Evolutionary conservation across 2,113 vertebrate genomes (phyloP).

Genomic region (Poicephalus meyeri): DNA sequence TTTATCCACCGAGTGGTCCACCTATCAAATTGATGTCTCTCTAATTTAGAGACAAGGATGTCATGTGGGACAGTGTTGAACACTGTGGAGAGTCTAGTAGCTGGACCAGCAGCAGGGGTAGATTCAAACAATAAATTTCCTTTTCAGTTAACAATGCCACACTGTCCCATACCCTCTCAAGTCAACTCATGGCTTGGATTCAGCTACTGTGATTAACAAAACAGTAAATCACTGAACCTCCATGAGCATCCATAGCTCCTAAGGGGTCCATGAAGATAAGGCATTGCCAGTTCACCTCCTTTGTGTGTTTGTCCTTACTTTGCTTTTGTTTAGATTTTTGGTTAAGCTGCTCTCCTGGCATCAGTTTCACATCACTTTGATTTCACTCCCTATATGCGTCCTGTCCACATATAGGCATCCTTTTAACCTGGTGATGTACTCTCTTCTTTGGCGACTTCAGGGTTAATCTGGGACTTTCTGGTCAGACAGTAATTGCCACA

Average conservation of each 20-base stretch:
- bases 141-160: not conserved
- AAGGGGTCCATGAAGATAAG: not conserved
- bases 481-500: not conserved
- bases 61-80: too few relatives aligned
- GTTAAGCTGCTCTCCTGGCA: not conserved
- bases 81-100: too few relatives aligned
- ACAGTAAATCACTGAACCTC: not conserved
- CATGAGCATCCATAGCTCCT: not conserved
- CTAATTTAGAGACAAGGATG: too few relatives aligned
- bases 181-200: not conserved
- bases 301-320: not conserved
- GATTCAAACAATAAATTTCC: not conserved
- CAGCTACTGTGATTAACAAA: not conserved
- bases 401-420: rapidly evolving
- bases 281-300: not conserved
- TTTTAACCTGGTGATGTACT: not conserved
- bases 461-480: not conserved
- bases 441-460: not conserved
- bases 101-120: rapidly evolving
- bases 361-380: not conserved
- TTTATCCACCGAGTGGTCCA: too few relatives aligned
- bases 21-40: too few relatives aligned
- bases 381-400: not conserved
- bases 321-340: not conserved
- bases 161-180: not conserved